Evolutionary conservation across 1,140 invertebrate species (phyloP), one percentile per base, ranked within the genome.

Genomic region (Schlechtendalia chinensis): DNA sequence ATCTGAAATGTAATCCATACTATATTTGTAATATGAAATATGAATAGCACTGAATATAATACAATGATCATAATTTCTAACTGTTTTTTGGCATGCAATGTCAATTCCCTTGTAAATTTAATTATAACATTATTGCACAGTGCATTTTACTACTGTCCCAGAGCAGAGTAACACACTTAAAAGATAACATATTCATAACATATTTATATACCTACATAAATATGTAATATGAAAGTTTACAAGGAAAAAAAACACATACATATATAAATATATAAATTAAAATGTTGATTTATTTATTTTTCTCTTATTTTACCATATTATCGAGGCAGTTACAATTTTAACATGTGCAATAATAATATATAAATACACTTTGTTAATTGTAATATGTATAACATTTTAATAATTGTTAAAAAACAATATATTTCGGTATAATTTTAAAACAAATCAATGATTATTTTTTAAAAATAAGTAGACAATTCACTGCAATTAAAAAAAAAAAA

Each of bases 401-500:
- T 71, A 53, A 24, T 53, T 39, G 32, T 47, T 53, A 53, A 71
- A 71, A 71, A 53, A 71, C 45, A 53, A 53, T 29, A 53, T 19
- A 53, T 19, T 32, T 24, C 47, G 8, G 65, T 45, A 69, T 69
- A 69, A 69, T 69, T 69, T 71, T 53, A 16, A 27, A 71, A 71
- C 69, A 71, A 71, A 71, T 53, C 47, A 71, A 71, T 53, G 47
- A 47, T 69, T 17, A 47, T 69, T 47, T 19, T 69, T 29, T 53
- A 53, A 53, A 45, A 71, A 53, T 53, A 47, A 39, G 65, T 69
- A 69, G 22, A 63, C 53, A n/a, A n/a, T n/a, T n/a, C n/a, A 53
- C 16, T 27, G 45, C 17, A 39, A 59, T 59, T 22, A 59, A n/a
- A 79, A 39, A 53, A 53, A 71, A 71, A 53, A 29, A 53, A 71